phyloP scores from a whole-genome alignment of 1,140 invertebrate genomes.

The Philotrypesis tridentata region DNA sequence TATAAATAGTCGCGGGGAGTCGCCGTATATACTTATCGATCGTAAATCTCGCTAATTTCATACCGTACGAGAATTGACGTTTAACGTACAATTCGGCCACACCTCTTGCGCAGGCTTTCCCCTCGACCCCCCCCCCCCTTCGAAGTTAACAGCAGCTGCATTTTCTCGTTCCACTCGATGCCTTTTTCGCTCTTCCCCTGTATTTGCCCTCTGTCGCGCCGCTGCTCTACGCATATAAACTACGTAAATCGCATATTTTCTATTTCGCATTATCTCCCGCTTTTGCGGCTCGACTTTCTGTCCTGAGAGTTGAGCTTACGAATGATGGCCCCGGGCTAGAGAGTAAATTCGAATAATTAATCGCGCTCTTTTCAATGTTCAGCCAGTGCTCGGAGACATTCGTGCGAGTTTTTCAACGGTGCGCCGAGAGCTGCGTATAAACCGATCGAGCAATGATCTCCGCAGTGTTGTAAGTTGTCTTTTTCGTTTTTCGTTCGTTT shows the following conservation, averaged over 20 bases:
- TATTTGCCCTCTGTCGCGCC: no score
- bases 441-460: background rate
- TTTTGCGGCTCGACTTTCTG: background rate
- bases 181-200: background rate
- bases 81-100: background rate
- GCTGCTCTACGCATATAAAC: no score
- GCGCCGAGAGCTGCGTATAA: no score
- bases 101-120: background rate
- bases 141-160: background rate
- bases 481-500: background rate
- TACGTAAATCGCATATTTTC: background rate
- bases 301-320: background rate
- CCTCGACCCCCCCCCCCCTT: background rate
- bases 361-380: no score
- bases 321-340: background rate
- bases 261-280: background rate
- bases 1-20: background rate
- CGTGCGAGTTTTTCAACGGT: no score
- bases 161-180: background rate
- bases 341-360: no score
- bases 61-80: slow-evolving; percentile 16
- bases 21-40: slow-evolving; percentile 25
- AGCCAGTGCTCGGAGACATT: background rate
- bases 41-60: slow-evolving; percentile 40
- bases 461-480: background rate